Evolutionary conservation across 2,113 vertebrate species (phyloP).

Genomic region (Arenaria interpres): DNA sequence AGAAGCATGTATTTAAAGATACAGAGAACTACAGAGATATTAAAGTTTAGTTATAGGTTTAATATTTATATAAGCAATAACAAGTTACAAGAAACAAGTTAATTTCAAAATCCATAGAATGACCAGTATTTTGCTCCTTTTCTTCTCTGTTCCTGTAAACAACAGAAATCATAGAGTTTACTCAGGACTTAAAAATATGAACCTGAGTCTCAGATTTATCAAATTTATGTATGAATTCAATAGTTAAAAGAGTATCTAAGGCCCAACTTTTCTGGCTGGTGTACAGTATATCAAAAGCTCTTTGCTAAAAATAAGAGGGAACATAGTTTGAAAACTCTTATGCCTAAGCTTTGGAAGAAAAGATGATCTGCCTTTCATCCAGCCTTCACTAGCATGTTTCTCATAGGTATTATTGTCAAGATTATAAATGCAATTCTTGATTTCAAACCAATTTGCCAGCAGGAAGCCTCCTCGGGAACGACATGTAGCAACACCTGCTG

Average conservation of each 20-base stretch:
- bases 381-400: slow-evolving; percentile 18
- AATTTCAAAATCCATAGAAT: neutral
- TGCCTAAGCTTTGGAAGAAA: neutral
- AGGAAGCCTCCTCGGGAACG: neutral
- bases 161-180: neutral
- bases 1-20: neutral
- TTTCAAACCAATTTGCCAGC: slow-evolving; percentile 62
- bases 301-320: neutral
- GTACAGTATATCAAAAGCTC: neutral
- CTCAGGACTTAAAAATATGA: neutral
- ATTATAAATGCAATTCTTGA: slow-evolving; percentile 51
- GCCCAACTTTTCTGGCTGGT: neutral
- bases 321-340: neutral
- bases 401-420: slow-evolving; percentile 43
- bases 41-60: neutral
- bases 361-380: slow-evolving; percentile 46
- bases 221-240: neutral
- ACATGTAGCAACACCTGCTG: slow-evolving; percentile 35
- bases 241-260: neutral
- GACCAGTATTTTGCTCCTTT: neutral
- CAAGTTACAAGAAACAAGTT: neutral
- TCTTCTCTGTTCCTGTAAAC: neutral
- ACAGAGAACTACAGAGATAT: neutral
- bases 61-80: neutral
- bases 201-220: neutral